These are phyloP conservation scores for Agrochola macilenta DNA, from an alignment of 2,888 invertebrate species.

Conservation along the genomic window DNA sequence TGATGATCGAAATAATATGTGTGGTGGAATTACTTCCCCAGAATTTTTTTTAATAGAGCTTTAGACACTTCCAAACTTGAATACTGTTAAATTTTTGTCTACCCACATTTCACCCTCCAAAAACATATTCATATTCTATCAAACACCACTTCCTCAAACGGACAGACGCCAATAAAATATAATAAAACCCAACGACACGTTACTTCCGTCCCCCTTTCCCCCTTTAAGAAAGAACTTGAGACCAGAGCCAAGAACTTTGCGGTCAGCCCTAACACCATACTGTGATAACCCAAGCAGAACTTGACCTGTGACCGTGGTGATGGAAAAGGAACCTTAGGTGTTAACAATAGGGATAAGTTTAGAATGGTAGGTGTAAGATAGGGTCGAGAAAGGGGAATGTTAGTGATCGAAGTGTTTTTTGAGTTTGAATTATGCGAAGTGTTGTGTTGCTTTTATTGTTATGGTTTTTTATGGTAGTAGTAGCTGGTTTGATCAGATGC, in stretches of 20 bases:
- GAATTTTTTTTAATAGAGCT: not conserved
- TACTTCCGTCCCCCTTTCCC: conserved; percentile 81
- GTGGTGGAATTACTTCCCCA: not conserved
- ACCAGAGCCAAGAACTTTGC: conserved; percentile 72
- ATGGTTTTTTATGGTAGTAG: not conserved
- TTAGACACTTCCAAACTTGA: not conserved
- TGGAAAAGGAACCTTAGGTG: not conserved
- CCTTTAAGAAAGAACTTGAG: conserved; percentile 76
- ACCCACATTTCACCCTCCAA: conserved; percentile 4
- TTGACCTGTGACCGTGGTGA: conserved; percentile 37
- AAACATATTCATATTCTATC: conserved; percentile 28
- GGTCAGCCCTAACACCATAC: conserved; percentile 72
- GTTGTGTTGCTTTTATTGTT: conserved; percentile 35
- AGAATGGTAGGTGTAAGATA: not conserved
- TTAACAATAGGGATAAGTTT: conserved; percentile 13
- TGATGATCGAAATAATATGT: not conserved
- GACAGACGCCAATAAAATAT: conserved; percentile 77
- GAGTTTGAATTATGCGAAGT: conserved; percentile 57
- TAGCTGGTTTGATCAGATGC: not conserved
- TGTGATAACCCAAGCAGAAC: conserved; percentile 71
- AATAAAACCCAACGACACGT: conserved; percentile 84
- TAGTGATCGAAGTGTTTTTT: conserved; percentile 40
- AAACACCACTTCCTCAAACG: conserved; percentile 66
- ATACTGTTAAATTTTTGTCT: not conserved
- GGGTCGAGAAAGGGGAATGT: conserved; percentile 40